Base-by-base conservation (phyloP, 37 sponge, comb jelly and placozoan genomes). In the Ephydatia muelleri region DNA sequence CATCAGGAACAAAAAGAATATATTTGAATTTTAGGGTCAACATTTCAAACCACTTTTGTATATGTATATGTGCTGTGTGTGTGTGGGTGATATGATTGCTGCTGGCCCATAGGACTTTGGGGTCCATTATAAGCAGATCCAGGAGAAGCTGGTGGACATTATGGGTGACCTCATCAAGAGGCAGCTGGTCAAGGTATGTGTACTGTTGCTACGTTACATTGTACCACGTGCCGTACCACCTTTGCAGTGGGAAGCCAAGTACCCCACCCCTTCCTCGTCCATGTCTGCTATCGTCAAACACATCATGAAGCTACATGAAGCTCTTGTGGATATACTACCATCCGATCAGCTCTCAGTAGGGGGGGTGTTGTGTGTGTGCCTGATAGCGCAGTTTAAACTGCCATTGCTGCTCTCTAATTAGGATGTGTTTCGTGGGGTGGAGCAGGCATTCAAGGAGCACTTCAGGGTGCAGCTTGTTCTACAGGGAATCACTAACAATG, bases 111-210 rank as follows among this genome's bases (percentile, higher is more conserved):
- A 93, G 91, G 96, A 95, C 69, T 82, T 88, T 67, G 87, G 91
- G 65, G 78, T 86, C 25, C 99, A 99, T 69, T 90, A 92, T 32
- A 73, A 73, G 68, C 88, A 95, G 80, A 93, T 97, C 30, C 82
- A 83, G 34, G 80, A 77, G 48, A 99, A 99, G 77, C 64, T 99
- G 13, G 81, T 95, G 32, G 49, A 65, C 72, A 97, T 99, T 37
- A 99, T 99, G 92, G 96, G 93, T 33, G 97, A 95, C 26, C 77
- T 89, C 27, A 95, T 97, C 4, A n/a, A n/a, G 16, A 90, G 72
- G 30, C 89, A 91, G 23, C 79, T 99, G 49, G 39, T n/a, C 38
- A 93, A 83, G 81, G 94, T 93, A 34, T 0, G 65, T 48, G 67
- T 69, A 73, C 22, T 87, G 40, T 72, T 27, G 32, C 21, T 75